Evolutionary conservation across 2,797 vertebrate species (phyloP), one percentile per base, ranked within the genome.

Genomic region (Cryptoblepharus egeriae): DNA sequence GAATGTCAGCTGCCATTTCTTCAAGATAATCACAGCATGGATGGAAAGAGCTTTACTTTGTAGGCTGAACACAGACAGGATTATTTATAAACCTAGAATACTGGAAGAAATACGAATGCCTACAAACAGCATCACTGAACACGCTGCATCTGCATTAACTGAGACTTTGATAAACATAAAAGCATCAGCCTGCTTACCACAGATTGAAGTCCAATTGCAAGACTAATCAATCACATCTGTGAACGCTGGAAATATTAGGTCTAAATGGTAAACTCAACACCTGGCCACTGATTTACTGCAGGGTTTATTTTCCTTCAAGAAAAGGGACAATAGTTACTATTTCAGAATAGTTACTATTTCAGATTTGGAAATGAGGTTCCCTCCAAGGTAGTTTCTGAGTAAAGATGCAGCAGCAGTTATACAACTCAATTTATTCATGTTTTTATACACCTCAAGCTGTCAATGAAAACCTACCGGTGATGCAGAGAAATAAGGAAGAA

Each of bases 381-480:
- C 88, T 75, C 64, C 90, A 88, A 26, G 75, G 78, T 79, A 71
- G 92, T 90, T 93, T 83, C 81, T 65, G 39, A 90, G n/a, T 93
- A 86, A 89, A 84, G 88, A 91, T 32, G 73, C 65, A 95, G 87
- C 88, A 93, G 93, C 93, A 91, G 90, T 77, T 90, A 87, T 85
- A 84, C 77, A 93, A 91, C 81, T 87, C 80, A 73, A 88, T 72
- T 82, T 91, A 86, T 65, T 83, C 84, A 86, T 28, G 75, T 89
- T 72, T 75, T 64, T 80, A 88, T 90, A 84, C 77, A 85, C 30
- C 60, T 87, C 89, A 72, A 80, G 88, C 70, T 32, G 68, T 86
- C 84, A 80, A 26, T 87, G 95, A 96, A 96, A 96, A 95, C 94
- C 95, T 96, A 95, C 92, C 95, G 94, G 85, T 95, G 96, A 96